Conservation (phyloP, 2,888 invertebrate genomes). For the Drosophila fungiperda region DNA sequence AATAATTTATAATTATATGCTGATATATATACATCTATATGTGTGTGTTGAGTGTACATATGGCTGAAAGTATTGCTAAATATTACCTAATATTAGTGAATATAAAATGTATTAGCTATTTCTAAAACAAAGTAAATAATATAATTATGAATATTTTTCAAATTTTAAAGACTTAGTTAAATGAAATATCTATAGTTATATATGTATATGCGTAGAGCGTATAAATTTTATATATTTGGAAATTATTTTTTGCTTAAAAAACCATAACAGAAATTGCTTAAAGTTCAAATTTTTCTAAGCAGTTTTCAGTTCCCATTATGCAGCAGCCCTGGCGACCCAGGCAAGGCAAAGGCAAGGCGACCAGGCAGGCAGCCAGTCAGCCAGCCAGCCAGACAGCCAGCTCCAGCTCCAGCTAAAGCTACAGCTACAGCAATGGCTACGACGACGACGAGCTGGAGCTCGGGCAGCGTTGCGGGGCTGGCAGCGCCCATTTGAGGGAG, state of each 20-base stretch:
- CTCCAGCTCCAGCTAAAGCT: constrained; percentile 57
- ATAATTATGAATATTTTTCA: background rate
- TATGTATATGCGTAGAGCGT: background rate
- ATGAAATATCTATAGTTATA: background rate
- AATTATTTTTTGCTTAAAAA: background rate
- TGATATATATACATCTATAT: background rate
- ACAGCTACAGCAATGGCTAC: constrained; percentile 53
- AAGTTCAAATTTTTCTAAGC: constrained; percentile 23
- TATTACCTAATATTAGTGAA: background rate
- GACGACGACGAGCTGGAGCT: constrained; percentile 58
- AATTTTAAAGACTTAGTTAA: background rate
- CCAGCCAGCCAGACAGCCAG: constrained; percentile 57
- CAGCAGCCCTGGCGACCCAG: constrained; percentile 63
- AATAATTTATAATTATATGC: too few species aligned
- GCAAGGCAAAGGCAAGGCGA: constrained; percentile 50
- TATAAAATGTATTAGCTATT: background rate
- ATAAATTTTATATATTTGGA: background rate
- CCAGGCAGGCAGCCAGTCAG: constrained; percentile 57
- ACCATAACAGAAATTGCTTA: constrained; percentile 9
- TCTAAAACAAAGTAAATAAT: background rate
- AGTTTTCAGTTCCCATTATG: constrained; percentile 44
- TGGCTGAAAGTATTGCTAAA: background rate
- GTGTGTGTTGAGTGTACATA: background rate
- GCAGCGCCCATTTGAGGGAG: constrained; percentile 81
- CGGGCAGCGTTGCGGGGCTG: constrained; percentile 71